phyloP scores from a whole-genome alignment of 2,797 vertebrate species.

The Muscicapa comitata region DNA sequence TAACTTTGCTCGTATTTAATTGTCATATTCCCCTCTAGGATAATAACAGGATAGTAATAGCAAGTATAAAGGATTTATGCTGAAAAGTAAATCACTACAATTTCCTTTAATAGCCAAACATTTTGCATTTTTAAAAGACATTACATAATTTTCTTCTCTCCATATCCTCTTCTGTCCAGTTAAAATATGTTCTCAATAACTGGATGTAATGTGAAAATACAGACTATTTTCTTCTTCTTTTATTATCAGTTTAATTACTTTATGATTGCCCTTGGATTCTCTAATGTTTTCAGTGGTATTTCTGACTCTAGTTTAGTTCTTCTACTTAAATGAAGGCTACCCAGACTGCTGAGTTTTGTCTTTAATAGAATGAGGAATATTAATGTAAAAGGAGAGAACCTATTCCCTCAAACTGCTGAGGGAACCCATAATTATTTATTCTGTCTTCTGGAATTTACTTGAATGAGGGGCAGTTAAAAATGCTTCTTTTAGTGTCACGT shows the following conservation, averaged over 20 bases:
- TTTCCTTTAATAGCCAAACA: not conserved
- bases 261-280: not conserved
- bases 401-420: not conserved
- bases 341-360: not conserved
- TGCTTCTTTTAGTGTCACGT: not conserved
- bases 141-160: not conserved
- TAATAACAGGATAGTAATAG: not conserved
- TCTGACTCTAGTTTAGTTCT: not conserved
- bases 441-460: not conserved
- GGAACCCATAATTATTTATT: not conserved
- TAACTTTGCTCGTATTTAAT: not conserved
- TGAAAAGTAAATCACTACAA: not conserved
- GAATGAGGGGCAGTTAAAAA: not conserved
- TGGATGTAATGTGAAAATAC: not conserved
- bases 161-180: not conserved
- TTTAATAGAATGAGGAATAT: not conserved
- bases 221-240: not conserved
- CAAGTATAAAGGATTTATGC: not conserved
- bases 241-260: not conserved
- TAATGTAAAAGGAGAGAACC: not conserved
- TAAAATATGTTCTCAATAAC: not conserved
- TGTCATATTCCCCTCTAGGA: not conserved
- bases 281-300: not conserved
- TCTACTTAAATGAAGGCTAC: not conserved
- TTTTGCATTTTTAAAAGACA: not conserved